These are phyloP conservation scores for Bryconaethiops microstoma DNA, from an alignment of 2,797 vertebrate species.

Conservation along the genomic window DNA sequence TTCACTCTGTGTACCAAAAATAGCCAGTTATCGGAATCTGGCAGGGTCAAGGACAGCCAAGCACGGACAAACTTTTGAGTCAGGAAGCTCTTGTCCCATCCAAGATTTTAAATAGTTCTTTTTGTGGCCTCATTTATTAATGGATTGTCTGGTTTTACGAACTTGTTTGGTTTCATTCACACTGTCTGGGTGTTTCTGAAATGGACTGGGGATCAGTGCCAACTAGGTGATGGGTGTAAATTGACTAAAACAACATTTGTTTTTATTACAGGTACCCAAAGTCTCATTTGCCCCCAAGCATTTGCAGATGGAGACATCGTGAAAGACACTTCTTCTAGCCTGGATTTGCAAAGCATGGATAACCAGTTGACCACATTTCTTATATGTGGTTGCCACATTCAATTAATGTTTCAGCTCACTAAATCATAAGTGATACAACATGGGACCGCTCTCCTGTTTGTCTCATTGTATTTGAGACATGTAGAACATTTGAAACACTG, in stretches of 20 bases:
- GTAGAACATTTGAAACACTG: not conserved
- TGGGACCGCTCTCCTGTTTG: not conserved
- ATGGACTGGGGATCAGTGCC: not conserved
- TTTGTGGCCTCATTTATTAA: conserved; percentile 34
- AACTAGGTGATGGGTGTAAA: not conserved
- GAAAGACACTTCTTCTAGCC: not conserved
- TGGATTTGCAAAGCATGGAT: not conserved
- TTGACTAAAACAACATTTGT: not conserved
- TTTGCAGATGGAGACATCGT: not conserved
- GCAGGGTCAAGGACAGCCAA: conserved; percentile 25
- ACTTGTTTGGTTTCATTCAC: conserved; percentile 8
- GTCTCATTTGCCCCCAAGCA: not conserved
- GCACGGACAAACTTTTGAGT: conserved; percentile 22
- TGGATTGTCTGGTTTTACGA: conserved; percentile 1
- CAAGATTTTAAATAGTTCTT: conserved; percentile 31
- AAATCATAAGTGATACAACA: not conserved
- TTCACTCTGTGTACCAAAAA: conserved; percentile 30
- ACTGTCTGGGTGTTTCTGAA: not conserved
- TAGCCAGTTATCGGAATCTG: conserved; percentile 19
- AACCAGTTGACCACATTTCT: not conserved
- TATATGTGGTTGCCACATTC: not conserved
- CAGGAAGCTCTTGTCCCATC: conserved; percentile 37
- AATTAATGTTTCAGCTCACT: not conserved
- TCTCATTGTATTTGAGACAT: not conserved
- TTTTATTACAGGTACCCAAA: not conserved